Conservation (phyloP, 2,113 vertebrate species). For the Morone saxatilis region DNA sequence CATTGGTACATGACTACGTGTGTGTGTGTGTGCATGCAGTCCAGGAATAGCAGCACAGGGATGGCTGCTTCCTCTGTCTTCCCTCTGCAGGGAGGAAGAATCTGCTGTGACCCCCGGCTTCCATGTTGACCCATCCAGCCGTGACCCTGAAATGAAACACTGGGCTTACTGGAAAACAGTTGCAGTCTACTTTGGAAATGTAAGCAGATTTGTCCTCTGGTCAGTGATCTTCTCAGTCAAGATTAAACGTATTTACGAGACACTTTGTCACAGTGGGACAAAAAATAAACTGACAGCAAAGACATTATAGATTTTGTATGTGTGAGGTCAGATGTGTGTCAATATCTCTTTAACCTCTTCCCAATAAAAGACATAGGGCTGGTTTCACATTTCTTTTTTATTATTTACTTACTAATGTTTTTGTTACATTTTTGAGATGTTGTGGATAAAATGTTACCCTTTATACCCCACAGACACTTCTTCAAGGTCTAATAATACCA, state of each 20-base stretch:
- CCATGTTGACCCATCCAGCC: constrained; percentile 21
- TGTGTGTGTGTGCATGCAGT: constrained; percentile 7
- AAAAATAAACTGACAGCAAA: no score
- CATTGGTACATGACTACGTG: neutral
- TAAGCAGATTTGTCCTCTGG: neutral
- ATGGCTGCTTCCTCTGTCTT: constrained; percentile 61
- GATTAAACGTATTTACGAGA: constrained; percentile 14
- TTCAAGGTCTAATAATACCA: neutral
- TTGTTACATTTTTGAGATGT: neutral
- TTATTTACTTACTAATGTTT: no score
- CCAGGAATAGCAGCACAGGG: constrained; percentile 67
- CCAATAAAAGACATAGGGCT: neutral
- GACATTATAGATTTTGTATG: no score
- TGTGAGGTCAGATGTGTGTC: no score
- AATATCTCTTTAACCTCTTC: neutral
- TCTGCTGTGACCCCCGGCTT: constrained; percentile 54
- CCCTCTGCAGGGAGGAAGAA: constrained; percentile 57
- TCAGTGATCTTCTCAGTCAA: constrained; percentile 6
- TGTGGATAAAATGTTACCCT: neutral
- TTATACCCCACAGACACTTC: neutral
- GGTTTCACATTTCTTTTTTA: neutral
- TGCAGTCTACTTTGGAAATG: constrained; percentile 8
- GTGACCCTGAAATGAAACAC: constrained; percentile 57
- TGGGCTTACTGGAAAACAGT: constrained; percentile 59
- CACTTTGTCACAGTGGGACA: no score